These are phyloP conservation scores for Acestrorhynchus altus DNA, from an alignment of 2,797 vertebrate species.

Conservation along the genomic window DNA sequence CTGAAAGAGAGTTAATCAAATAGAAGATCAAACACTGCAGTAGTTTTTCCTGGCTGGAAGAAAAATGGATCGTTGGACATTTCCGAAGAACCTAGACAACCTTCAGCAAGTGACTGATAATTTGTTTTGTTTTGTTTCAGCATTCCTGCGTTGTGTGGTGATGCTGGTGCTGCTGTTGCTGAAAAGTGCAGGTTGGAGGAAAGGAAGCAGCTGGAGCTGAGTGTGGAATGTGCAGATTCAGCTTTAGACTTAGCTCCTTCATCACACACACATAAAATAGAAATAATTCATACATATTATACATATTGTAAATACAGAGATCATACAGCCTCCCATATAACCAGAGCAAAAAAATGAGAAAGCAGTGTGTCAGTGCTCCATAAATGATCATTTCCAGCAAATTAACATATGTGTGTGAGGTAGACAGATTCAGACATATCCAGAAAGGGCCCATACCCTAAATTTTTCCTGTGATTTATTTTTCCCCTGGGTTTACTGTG, in stretches of 20 bases:
- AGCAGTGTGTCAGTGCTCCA: too few relatives aligned
- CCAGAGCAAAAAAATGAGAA: not conserved
- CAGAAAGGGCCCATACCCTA: too few relatives aligned
- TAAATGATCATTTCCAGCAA: too few relatives aligned
- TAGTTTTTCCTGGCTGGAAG: too few relatives aligned
- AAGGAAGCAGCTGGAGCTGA: slow-evolving; percentile 64
- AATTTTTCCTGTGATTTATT: too few relatives aligned
- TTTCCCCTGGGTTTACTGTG: too few relatives aligned
- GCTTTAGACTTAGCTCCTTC: slow-evolving; percentile 26
- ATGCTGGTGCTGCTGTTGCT: slow-evolving; percentile 26
- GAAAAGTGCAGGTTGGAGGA: slow-evolving; percentile 53
- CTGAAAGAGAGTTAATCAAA: not conserved
- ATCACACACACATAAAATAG: not conserved
- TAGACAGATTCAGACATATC: too few relatives aligned
- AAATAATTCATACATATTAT: too few relatives aligned
- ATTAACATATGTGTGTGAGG: too few relatives aligned
- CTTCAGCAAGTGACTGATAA: not conserved
- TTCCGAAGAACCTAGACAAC: too few relatives aligned
- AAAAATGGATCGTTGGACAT: too few relatives aligned
- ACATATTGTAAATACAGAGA: not conserved
- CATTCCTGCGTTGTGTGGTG: slow-evolving; percentile 22
- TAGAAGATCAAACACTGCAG: too few relatives aligned
- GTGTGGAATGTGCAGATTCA: slow-evolving; percentile 71
- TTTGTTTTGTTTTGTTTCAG: not conserved
- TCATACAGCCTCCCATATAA: not conserved